A percentile compares a stretch with the other conserved stretches of the same genome.
These are phyloP conservation scores for Keiferia lycopersicella DNA, from an alignment of 2,888 invertebrate genomes.

Conservation along the genomic window DNA sequence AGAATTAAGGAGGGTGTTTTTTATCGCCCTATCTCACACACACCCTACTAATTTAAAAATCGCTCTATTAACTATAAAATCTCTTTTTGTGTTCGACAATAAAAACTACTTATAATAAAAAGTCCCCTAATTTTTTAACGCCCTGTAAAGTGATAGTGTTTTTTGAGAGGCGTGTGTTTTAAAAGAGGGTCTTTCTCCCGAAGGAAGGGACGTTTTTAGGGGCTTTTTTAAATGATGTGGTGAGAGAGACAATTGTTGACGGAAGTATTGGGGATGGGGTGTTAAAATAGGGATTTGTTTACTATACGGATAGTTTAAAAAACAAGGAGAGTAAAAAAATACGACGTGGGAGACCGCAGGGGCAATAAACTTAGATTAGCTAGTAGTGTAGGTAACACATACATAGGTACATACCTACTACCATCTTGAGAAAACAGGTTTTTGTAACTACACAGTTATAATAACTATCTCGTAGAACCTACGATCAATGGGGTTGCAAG, in stretches of 20 bases:
- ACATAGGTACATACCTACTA: too few relatives aligned
- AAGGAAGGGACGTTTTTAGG: too few relatives aligned
- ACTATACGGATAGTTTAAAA: slow-evolving; percentile 21
- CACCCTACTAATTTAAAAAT: slow-evolving; percentile 25
- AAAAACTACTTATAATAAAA: slow-evolving; percentile 54
- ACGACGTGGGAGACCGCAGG: slow-evolving; percentile 45
- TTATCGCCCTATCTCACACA: background rate
- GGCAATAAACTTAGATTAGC: too few relatives aligned
- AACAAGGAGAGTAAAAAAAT: slow-evolving; percentile 37
- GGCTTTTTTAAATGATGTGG: slow-evolving; percentile 24
- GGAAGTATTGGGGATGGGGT: slow-evolving; percentile 46
- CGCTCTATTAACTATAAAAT: slow-evolving; percentile 40
- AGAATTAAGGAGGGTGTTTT: background rate
- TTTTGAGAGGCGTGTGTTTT: slow-evolving; percentile 8
- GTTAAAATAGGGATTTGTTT: slow-evolving; percentile 43
- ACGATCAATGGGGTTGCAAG: too few relatives aligned
- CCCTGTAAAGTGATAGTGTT: slow-evolving; percentile 26
- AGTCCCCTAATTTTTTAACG: slow-evolving; percentile 51
- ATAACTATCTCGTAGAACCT: too few relatives aligned
- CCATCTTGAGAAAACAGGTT: too few relatives aligned
- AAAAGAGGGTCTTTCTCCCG: slow-evolving; percentile 45
- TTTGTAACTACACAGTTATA: too few relatives aligned
- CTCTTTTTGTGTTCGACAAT: slow-evolving; percentile 34
- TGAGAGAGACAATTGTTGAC: slow-evolving; percentile 45
- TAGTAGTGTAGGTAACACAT: too few relatives aligned